Conservation (phyloP, 2,113 vertebrate genomes). For the Geothlypis trichas region DNA sequence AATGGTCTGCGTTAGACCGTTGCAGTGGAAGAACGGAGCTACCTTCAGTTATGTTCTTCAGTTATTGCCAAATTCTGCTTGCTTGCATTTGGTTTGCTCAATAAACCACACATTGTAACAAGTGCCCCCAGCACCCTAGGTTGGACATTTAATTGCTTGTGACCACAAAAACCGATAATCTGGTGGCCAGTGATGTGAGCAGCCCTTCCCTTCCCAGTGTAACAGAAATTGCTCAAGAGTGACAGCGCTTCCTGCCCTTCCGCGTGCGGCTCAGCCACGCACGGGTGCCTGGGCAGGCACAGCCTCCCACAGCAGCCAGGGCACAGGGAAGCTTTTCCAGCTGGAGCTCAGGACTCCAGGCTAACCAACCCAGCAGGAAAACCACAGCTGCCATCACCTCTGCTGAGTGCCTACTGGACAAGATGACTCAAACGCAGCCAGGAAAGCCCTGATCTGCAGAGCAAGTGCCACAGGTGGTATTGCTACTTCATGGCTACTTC, state of each 20-base stretch:
- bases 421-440: background rate
- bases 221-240: background rate
- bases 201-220: background rate
- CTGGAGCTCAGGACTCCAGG: background rate
- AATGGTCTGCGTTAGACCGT: background rate
- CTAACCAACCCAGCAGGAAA: background rate
- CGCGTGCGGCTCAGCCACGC: accelerated
- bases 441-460: background rate
- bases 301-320: background rate
- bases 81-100: slow-evolving; percentile 21
- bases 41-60: background rate
- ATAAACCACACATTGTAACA: background rate
- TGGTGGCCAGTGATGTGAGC: background rate
- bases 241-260: background rate
- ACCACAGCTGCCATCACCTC: background rate
- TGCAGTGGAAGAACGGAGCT: background rate
- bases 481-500: background rate
- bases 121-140: background rate
- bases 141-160: background rate
- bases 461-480: background rate
- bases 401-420: background rate
- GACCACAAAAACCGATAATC: background rate
- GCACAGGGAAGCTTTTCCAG: background rate
- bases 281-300: background rate
- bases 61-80: background rate